Conservation (phyloP, 2,797 vertebrate genomes). For the Oreochromis grahami region DNA sequence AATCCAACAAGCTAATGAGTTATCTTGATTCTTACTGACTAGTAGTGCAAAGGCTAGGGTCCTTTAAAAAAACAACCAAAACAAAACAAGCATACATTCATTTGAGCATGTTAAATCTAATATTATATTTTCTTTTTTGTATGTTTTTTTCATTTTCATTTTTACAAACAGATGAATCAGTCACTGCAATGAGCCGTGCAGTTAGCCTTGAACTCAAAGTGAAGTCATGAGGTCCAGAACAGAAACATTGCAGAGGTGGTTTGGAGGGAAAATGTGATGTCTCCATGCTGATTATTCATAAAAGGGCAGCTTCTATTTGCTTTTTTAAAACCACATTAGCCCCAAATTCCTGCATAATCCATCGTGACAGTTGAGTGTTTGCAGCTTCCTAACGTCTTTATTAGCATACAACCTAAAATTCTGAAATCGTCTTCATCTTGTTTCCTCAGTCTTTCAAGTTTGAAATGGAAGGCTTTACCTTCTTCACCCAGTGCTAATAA, state of each 20-base stretch:
- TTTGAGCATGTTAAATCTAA: background rate
- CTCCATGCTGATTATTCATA: background rate
- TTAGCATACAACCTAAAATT: slow-evolving; percentile 11
- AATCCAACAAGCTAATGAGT: background rate
- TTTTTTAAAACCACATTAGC: background rate
- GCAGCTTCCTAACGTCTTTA: slow-evolving; percentile 44
- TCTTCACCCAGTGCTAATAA: slow-evolving; percentile 60
- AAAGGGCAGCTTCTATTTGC: background rate
- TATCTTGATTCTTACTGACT: background rate
- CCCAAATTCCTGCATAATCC: background rate
- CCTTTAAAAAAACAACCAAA: background rate
- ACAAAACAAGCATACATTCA: accelerated
- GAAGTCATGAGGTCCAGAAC: background rate
- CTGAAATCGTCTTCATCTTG: background rate
- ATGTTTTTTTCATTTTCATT: accelerated
- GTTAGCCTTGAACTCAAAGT: background rate
- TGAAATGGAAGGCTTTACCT: slow-evolving; percentile 62
- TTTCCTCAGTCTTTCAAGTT: background rate
- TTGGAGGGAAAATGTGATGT: background rate
- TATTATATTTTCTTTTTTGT: background rate
- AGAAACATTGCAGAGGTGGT: background rate
- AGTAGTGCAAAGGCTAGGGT: background rate
- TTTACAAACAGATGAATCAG: background rate
- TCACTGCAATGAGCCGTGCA: accelerated
- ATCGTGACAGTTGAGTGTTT: background rate